These are phyloP conservation scores for Yoshiicerus persimilis DNA, from an alignment of 1,140 invertebrate genomes.

Conservation along the genomic window DNA sequence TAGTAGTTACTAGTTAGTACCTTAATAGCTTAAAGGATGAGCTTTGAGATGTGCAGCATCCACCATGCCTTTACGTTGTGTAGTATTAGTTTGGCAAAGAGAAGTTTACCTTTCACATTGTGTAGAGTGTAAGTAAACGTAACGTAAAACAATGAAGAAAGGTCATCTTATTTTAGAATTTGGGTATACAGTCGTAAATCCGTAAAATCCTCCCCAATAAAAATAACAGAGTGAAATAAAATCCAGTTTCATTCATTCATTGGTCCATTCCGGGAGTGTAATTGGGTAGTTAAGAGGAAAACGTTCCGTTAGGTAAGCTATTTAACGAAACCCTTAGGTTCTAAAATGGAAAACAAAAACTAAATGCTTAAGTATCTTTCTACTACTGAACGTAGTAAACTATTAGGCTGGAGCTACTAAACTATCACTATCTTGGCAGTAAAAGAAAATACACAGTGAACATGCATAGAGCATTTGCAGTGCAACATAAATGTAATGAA, in stretches of 20 bases:
- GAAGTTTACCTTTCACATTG: background rate
- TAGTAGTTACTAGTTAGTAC: too few relatives aligned
- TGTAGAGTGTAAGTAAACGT: background rate
- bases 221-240: background rate
- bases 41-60: too few relatives aligned
- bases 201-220: background rate
- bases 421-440: background rate
- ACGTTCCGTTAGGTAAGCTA: background rate
- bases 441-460: background rate
- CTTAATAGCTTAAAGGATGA: too few relatives aligned
- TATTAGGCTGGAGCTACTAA: background rate
- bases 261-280: background rate
- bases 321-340: background rate
- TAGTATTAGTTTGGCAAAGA: background rate
- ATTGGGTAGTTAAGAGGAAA: background rate
- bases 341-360: background rate
- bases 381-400: background rate
- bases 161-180: slow-evolving; percentile 10
- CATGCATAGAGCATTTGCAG: background rate
- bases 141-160: background rate
- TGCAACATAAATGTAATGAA: background rate
- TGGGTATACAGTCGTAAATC: background rate
- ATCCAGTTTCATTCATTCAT: background rate
- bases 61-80: too few relatives aligned
- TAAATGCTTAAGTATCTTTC: background rate